Evolutionary conservation across 2,888 invertebrate species (phyloP).

Genomic region (Melolontha melolontha): DNA sequence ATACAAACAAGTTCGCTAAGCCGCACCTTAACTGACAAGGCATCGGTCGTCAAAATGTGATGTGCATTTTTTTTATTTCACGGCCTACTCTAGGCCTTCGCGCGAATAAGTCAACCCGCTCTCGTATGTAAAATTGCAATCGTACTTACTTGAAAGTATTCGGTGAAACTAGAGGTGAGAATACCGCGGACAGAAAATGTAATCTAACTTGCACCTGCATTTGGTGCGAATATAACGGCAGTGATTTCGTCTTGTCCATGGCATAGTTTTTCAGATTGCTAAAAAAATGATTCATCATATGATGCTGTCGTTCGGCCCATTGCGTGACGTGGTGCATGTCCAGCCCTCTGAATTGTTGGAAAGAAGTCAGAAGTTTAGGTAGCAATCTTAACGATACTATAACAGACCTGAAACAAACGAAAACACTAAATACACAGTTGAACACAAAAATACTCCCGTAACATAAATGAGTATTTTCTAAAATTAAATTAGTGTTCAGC

Average conservation of each 20-base stretch:
- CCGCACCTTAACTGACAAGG: too few relatives aligned
- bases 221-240: conserved; percentile 77
- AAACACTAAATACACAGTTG: too few relatives aligned
- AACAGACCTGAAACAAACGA: conserved; percentile 75
- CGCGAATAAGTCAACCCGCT: too few relatives aligned
- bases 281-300: conserved; percentile 94
- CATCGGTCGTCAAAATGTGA: too few relatives aligned
- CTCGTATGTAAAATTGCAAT: too few relatives aligned
- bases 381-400: conserved; percentile 89
- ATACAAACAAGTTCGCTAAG: too few relatives aligned
- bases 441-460: too few relatives aligned
- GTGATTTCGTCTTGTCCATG: conserved; percentile 59
- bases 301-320: conserved; percentile 93
- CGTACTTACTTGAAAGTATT: conserved; percentile 80
- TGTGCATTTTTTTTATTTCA: too few relatives aligned
- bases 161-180: conserved; percentile 90
- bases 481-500: too few relatives aligned
- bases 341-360: conserved; percentile 88
- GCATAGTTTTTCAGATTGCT: conserved; percentile 86
- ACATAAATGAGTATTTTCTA: too few relatives aligned
- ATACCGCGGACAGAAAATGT: conserved; percentile 92
- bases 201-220: conserved; percentile 92
- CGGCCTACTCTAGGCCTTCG: too few relatives aligned
- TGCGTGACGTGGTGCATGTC: conserved; percentile 89
- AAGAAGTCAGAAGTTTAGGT: conserved; percentile 91